A percentile compares a stretch with the other conserved stretches of the same genome.
Conservation (phyloP, 1,140 invertebrate species). For the Drosophila truncata region DNA sequence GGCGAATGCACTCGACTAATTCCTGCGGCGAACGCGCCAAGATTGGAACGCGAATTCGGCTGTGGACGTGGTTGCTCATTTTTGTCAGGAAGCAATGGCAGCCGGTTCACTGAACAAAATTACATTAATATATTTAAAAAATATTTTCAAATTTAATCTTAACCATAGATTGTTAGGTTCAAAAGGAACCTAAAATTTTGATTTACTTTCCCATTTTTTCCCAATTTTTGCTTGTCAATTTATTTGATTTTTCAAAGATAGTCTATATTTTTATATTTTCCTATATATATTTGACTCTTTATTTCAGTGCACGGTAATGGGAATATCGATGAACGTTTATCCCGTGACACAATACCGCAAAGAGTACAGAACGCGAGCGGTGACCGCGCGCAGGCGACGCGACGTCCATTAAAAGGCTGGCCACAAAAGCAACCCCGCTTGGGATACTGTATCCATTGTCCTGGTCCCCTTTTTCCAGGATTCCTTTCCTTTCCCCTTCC, state of each 20-base stretch:
- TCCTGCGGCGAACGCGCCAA: conserved; percentile 63
- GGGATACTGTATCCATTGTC: conserved; percentile 6
- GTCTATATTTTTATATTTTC: too few relatives aligned
- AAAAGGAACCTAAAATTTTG: not conserved
- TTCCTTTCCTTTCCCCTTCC: conserved; percentile 19
- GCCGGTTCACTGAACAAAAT: conserved; percentile 4
- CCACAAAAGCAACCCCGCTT: conserved; percentile 60
- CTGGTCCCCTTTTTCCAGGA: conserved; percentile 6
- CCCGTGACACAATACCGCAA: conserved; percentile 73
- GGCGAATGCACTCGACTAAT: conserved; percentile 81
- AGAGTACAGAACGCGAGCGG: conserved; percentile 66
- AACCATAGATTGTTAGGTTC: not conserved
- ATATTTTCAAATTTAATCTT: not conserved
- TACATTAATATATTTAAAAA: not conserved
- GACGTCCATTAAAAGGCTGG: conserved; percentile 66
- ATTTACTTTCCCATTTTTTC: not conserved
- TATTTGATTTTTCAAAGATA: too few relatives aligned
- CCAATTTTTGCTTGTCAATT: too few relatives aligned
- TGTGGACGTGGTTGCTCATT: conserved; percentile 47
- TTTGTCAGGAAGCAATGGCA: conserved; percentile 37
- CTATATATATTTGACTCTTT: too few relatives aligned
- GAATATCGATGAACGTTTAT: conserved; percentile 72
- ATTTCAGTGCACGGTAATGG: conserved; percentile 1
- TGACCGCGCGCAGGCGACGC: too few relatives aligned
- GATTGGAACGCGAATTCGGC: conserved; percentile 26